These are phyloP conservation scores for Paramormyrops hopkinsi DNA, from an alignment of 2,797 vertebrate species.

Conservation along the genomic window DNA sequence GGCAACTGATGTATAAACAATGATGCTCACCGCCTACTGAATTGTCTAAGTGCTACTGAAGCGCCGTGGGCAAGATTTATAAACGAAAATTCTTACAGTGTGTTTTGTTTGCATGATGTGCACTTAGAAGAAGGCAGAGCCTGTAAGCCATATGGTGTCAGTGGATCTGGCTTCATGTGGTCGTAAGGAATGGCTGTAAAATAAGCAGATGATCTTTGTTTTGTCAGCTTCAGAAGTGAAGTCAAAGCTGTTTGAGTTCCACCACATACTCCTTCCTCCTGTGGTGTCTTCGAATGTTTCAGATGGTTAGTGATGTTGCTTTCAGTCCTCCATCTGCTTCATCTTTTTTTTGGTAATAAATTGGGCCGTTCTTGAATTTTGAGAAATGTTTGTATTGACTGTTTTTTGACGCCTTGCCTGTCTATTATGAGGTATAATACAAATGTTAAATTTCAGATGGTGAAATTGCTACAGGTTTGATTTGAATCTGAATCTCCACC, in stretches of 20 bases:
- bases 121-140: neutral
- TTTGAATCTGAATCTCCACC: neutral
- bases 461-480: neutral
- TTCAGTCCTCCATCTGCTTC: neutral
- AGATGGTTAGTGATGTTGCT: neutral
- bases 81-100: neutral
- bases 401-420: neutral
- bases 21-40: neutral
- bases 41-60: neutral
- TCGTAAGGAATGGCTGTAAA: slow-evolving; percentile 1
- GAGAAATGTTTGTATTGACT: neutral
- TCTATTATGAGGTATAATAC: neutral
- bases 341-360: neutral
- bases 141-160: neutral
- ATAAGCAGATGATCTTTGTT: neutral
- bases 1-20: neutral
- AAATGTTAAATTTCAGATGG: neutral
- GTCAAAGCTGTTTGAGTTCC: neutral
- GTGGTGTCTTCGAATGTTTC: neutral
- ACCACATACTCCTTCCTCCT: neutral
- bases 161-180: neutral
- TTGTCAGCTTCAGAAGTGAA: neutral
- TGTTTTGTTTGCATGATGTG: neutral
- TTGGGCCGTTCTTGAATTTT: neutral
- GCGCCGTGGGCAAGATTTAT: neutral